phyloP scores from a whole-genome alignment of 30 jellyfish, hydroid and myxozoan species.

The Phacellophora camtschatica region DNA sequence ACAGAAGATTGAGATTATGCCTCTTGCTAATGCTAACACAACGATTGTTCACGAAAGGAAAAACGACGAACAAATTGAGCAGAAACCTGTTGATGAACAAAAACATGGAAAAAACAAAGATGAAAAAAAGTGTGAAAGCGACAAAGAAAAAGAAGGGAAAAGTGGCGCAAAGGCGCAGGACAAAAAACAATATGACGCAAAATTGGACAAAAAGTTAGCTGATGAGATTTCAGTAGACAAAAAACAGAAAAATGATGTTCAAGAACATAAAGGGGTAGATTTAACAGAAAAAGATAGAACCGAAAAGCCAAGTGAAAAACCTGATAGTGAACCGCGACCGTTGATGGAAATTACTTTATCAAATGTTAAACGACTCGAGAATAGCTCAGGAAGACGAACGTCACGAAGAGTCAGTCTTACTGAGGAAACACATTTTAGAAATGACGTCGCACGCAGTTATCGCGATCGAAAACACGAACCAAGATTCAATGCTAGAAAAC shows the following conservation, averaged over 20 bases:
- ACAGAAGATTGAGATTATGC: not conserved
- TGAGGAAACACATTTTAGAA: not conserved
- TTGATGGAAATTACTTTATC: constrained; percentile 53
- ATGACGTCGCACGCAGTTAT: not conserved
- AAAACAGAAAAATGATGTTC: not conserved
- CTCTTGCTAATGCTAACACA: not conserved
- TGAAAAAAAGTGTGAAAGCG: not conserved
- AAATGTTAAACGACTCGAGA: not conserved
- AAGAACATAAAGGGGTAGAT: not conserved
- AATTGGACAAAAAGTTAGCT: not conserved
- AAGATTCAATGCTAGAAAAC: not conserved
- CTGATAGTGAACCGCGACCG: constrained; percentile 33
- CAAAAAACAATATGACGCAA: not conserved
- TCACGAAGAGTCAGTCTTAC: constrained; percentile 42
- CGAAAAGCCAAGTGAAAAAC: not conserved
- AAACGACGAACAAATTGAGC: not conserved
- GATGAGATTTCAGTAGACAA: no score
- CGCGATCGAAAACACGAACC: not conserved
- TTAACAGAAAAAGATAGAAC: not conserved
- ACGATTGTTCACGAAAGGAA: not conserved
- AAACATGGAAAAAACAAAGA: not conserved
- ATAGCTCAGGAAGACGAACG: not conserved
- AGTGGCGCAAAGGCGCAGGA: not conserved
- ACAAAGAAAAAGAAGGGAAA: not conserved
- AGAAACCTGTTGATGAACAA: not conserved